phyloP scores from a whole-genome alignment of 1,140 invertebrate genomes.

The Zophobas morio region DNA sequence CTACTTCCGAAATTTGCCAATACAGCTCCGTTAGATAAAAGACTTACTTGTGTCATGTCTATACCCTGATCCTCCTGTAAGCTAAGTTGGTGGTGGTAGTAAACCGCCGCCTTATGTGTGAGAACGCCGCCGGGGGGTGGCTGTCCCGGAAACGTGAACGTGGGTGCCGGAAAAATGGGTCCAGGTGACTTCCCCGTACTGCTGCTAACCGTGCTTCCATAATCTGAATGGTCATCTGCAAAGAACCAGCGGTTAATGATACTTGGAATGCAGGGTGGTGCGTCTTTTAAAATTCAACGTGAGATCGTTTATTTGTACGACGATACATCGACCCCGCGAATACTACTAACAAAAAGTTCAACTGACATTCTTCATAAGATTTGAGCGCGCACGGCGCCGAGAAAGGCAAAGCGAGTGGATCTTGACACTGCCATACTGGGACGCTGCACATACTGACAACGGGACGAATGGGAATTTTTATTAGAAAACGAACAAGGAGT shows the following conservation, averaged over 20 bases:
- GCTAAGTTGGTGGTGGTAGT: constrained; percentile 82
- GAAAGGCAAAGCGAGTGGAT: constrained; percentile 45
- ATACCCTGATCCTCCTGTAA: constrained; percentile 82
- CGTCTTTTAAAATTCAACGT: not conserved
- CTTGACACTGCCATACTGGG: constrained; percentile 45
- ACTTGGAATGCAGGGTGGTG: constrained; percentile 8
- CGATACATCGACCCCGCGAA: constrained; percentile 42
- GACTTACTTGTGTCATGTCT: constrained; percentile 78
- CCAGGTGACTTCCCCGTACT: constrained; percentile 73
- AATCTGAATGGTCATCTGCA: constrained; percentile 75
- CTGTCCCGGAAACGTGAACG: constrained; percentile 70
- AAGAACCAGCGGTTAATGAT: constrained; percentile 35
- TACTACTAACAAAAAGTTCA: constrained; percentile 44
- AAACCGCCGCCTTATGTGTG: constrained; percentile 79
- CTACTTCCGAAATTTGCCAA: too few relatives aligned
- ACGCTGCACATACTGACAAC: constrained; percentile 45
- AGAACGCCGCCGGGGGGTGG: constrained; percentile 72
- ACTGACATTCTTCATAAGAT: constrained; percentile 44
- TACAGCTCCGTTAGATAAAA: not conserved
- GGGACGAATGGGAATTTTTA: constrained; percentile 46
- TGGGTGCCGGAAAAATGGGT: constrained; percentile 68
- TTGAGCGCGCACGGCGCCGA: constrained; percentile 44
- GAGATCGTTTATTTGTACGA: constrained; percentile 17
- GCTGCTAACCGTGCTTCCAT: constrained; percentile 74
- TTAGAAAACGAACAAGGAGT: constrained; percentile 33